Evolutionary conservation across 2,113 vertebrate genomes (phyloP).

Genomic region (Chionomys nivalis): DNA sequence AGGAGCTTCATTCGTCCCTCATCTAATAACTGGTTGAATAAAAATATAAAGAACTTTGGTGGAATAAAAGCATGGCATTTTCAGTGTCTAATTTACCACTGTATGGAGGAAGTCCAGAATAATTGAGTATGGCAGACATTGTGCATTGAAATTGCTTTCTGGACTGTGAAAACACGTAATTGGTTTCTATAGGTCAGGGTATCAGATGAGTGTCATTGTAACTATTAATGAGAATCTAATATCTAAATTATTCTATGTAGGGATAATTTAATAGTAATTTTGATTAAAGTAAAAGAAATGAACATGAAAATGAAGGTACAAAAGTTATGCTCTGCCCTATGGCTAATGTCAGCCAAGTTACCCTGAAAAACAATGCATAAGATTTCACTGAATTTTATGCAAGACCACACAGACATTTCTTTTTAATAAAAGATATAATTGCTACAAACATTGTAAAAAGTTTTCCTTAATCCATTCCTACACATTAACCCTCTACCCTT

Average conservation of each 20-base stretch:
- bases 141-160: background rate
- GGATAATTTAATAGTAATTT: background rate
- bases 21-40: background rate
- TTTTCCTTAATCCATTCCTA: background rate
- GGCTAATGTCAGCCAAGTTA: background rate
- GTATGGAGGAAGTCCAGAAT: background rate
- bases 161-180: background rate
- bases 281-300: background rate
- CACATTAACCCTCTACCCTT: background rate
- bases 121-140: background rate
- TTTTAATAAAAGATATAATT: background rate
- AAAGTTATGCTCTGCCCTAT: background rate
- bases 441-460: background rate
- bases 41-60: background rate
- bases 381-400: background rate
- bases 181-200: background rate
- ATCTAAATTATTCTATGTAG: background rate
- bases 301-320: background rate
- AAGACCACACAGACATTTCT: background rate
- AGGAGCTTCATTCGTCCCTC: background rate
- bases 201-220: background rate
- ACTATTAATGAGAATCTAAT: background rate
- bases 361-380: background rate
- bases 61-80: background rate
- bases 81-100: background rate